Evolutionary conservation across 2,113 vertebrate genomes (phyloP).

Genomic region (Pluvianellus socialis): DNA sequence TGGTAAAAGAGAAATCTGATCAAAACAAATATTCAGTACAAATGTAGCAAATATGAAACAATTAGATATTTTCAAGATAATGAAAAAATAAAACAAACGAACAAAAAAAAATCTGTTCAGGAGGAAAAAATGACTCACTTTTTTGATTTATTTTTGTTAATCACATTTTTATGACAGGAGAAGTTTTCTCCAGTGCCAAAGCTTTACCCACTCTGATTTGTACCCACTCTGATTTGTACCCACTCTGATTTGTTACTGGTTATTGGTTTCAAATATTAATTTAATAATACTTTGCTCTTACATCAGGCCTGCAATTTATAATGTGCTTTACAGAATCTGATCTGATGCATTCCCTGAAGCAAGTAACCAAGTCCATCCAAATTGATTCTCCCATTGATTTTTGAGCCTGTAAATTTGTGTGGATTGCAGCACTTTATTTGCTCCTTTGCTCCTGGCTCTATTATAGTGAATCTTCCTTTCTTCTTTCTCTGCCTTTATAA

Average conservation of each 20-base stretch:
- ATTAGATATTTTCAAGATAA: not conserved
- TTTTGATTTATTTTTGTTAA: not conserved
- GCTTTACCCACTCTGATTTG: not conserved
- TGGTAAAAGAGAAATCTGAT: not conserved
- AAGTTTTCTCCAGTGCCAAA: not conserved
- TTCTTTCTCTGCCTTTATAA: not conserved
- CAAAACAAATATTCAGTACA: not conserved
- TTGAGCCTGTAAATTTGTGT: slow-evolving; percentile 10
- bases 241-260: not conserved
- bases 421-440: slow-evolving; percentile 9
- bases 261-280: not conserved
- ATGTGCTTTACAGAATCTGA: not conserved
- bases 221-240: no score
- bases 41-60: not conserved
- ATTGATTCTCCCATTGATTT: slow-evolving; percentile 52
- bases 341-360: slow-evolving; percentile 9
- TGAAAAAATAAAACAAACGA: not conserved
- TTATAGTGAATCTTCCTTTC: not conserved
- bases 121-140: not conserved
- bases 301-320: not conserved
- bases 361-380: slow-evolving; percentile 10
- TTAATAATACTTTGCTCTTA: not conserved
- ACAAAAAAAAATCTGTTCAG: not conserved
- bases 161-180: not conserved
- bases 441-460: not conserved